These are phyloP conservation scores for Prionailurus bengalensis DNA, from an alignment of 2,113 vertebrate genomes.

Conservation along the genomic window DNA sequence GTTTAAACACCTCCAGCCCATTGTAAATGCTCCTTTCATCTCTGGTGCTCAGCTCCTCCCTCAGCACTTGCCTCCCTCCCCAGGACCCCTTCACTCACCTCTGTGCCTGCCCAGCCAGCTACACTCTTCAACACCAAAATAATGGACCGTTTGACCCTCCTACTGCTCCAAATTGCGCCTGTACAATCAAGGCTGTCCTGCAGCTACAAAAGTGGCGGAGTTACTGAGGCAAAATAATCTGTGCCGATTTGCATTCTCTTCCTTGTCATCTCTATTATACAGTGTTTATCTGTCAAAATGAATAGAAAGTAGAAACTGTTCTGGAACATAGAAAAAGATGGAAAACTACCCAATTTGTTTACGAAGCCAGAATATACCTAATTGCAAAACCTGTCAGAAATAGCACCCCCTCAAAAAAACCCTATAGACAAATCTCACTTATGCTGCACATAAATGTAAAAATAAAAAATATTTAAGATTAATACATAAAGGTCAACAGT, in stretches of 20 bases:
- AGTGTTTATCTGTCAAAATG: slow-evolving; percentile 79
- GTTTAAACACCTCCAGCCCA: neutral
- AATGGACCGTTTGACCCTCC: slow-evolving; percentile 49
- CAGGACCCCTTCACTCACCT: slow-evolving; percentile 8
- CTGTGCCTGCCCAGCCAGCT: neutral
- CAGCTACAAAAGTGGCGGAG: slow-evolving; percentile 71
- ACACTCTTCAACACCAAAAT: slow-evolving; percentile 35
- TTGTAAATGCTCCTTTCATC: neutral
- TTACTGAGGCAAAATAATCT: slow-evolving; percentile 82
- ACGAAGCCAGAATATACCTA: slow-evolving; percentile 41
- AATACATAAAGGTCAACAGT: slow-evolving; percentile 33
- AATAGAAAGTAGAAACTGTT: slow-evolving; percentile 72
- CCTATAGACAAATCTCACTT: slow-evolving; percentile 23
- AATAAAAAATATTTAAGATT: slow-evolving; percentile 66
- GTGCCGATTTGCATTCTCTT: slow-evolving; percentile 79
- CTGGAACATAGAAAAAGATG: slow-evolving; percentile 66
- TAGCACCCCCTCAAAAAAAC: neutral
- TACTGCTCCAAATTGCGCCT: slow-evolving; percentile 72
- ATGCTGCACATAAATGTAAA: slow-evolving; percentile 47
- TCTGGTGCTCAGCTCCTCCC: neutral
- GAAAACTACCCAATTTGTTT: slow-evolving; percentile 65
- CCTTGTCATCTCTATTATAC: slow-evolving; percentile 79
- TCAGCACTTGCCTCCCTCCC: neutral
- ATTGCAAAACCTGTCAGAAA: slow-evolving; percentile 64
- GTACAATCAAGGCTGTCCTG: slow-evolving; percentile 69